Percentiles rank a stretch among this genome's conserved stretches.
These are phyloP conservation scores for Sceliomorpha sp. DNA, from an alignment of 2,888 invertebrate species.

Conservation along the genomic window DNA sequence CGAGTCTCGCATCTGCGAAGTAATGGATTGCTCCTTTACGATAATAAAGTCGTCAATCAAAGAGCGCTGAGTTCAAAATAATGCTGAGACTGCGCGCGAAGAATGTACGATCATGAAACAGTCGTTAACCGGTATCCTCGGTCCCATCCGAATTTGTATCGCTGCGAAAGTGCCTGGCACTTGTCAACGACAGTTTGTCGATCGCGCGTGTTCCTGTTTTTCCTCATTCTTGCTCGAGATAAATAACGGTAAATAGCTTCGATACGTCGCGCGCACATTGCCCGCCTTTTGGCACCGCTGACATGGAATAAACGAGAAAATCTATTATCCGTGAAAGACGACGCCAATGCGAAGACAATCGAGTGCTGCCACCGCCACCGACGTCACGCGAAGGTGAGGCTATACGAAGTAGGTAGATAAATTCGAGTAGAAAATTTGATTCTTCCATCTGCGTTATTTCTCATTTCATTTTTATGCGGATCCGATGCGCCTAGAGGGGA, in stretches of 20 bases:
- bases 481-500: no score
- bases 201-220: constrained; percentile 43
- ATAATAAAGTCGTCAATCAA: constrained; percentile 49
- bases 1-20: no score
- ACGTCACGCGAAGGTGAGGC: constrained; percentile 33
- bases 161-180: constrained; percentile 29
- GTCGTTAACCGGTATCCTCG: constrained; percentile 36
- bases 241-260: constrained; percentile 56
- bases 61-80: constrained; percentile 42
- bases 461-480: constrained; percentile 1
- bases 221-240: constrained; percentile 31
- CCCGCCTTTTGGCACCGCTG: constrained; percentile 55
- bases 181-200: constrained; percentile 56
- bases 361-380: constrained; percentile 20
- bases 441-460: constrained; percentile 8
- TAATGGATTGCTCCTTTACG: no score
- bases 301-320: constrained; percentile 58
- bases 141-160: constrained; percentile 45
- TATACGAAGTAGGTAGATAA: constrained; percentile 32
- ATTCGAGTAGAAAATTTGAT: constrained; percentile 37
- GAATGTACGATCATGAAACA: constrained; percentile 44
- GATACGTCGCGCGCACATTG: constrained; percentile 50
- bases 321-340: constrained; percentile 56
- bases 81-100: constrained; percentile 20
- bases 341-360: constrained; percentile 51